These are phyloP conservation scores for Idris sp. DNA, from an alignment of 1,140 invertebrate species.

Conservation along the genomic window DNA sequence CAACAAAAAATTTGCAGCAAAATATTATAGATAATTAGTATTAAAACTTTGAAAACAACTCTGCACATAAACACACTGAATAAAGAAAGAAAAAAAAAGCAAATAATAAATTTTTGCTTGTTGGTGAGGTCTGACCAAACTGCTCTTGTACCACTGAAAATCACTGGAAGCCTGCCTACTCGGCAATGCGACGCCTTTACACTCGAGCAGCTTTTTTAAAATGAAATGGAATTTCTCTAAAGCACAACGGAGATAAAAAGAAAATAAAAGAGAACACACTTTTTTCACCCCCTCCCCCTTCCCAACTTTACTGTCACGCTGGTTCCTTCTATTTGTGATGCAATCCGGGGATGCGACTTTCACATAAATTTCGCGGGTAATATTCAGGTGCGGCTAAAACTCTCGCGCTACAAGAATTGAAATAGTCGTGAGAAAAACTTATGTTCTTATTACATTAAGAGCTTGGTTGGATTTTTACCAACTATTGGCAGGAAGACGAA, in stretches of 20 bases:
- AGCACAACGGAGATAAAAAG: conserved; percentile 56
- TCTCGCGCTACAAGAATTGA: conserved; percentile 47
- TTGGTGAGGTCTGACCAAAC: conserved; percentile 44
- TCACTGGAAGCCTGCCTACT: conserved; percentile 61
- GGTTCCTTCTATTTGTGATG: conserved; percentile 49
- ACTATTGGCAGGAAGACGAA: conserved; percentile 5
- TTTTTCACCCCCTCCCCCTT: conserved; percentile 11
- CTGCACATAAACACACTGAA: too few relatives aligned
- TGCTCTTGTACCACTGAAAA: conserved; percentile 52
- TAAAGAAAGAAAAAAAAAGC: too few relatives aligned
- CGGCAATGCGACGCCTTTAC: conserved; percentile 61
- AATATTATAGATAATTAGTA: too few relatives aligned
- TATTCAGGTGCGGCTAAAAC: conserved; percentile 56
- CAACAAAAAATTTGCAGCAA: too few relatives aligned
- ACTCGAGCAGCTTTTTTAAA: conserved; percentile 61
- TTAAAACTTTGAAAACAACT: too few relatives aligned
- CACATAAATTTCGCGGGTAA: conserved; percentile 57
- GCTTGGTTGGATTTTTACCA: conserved; percentile 38
- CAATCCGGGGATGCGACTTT: conserved; percentile 57
- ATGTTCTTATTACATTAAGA: conserved; percentile 53
- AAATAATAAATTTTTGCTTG: too few relatives aligned
- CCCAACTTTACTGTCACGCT: not conserved
- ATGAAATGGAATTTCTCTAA: conserved; percentile 63
- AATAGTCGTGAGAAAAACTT: conserved; percentile 46
- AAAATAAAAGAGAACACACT: conserved; percentile 55